Base-by-base conservation (phyloP, 2,797 vertebrate genomes). In the Furcifer pardalis region DNA sequence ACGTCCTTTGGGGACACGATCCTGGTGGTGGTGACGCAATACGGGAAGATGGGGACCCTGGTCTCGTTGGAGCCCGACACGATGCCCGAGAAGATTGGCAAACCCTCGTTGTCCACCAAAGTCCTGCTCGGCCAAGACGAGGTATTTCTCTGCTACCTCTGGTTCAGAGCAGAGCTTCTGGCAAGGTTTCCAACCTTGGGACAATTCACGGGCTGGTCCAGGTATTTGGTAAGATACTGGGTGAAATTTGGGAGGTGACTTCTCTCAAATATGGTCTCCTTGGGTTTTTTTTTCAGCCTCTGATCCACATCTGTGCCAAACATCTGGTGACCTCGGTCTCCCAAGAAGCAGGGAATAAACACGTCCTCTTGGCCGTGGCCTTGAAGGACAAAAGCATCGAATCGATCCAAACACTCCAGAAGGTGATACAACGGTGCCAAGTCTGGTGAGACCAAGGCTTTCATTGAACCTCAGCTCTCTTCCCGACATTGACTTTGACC, bases 81-180 rank as follows among this genome's bases (percentile, higher is more conserved):
- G 1, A 88, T 94, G 77, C 93, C 97, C 3, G 94, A 95, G 84
- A 97, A 97, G 21, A 90, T 99, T 93, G 96, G 94, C 95, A 96
- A 94, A 35, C 95, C 97, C 0, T 88, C 96, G 1, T 96, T 98
- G 79, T 97, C 97, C 79, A 98, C 98, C 0, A 98, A 95, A 95
- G 98, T 99, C 27, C 96, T 99, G 2, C 96, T 99, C 49, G 98
- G 98, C 91, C 97, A 97, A 94, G 98, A 99, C n/a, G 98, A 99
- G 97, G 98, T 99, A 96, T 17, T 46, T 21, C 56, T 35, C 49
- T 17, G 27, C 1, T 71, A 19, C 8, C 32, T 52, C n/a, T n/a
- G n/a, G n/a, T n/a, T n/a, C n/a, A n/a, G n/a, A n/a, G n/a, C n/a
- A n/a, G n/a, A n/a, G n/a, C n/a, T n/a, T n/a, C n/a, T n/a, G n/a